Evolutionary conservation across 2,797 vertebrate genomes (phyloP), one percentile per base, ranked within the genome.

Genomic region (Channallabes apus): DNA sequence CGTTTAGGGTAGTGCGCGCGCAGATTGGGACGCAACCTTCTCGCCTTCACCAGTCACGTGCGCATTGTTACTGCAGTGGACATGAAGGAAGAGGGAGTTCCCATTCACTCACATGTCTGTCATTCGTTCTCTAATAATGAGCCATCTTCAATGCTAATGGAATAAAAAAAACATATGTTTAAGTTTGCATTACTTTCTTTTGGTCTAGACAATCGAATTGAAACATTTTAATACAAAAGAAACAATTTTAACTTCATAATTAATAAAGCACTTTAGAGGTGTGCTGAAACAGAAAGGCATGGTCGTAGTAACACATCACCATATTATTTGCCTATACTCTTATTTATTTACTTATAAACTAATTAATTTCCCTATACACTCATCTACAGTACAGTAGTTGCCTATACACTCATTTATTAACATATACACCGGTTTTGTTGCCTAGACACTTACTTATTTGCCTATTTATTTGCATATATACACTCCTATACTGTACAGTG

Each of bases 1-100:
- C 51, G 12, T 54, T 46, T 46, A 51, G 24, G 15, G 46, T 29
- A 54, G 72, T 56, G 17, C 46, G 18, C 62, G 82, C 24, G 59
- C 41, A 29, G 71, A 65, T 56, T 65, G 61, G 61, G 72, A 84
- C 72, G 61, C 72, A 77, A 29, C 82, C 72, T 54, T 54, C 29
- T 38, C 7, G 79, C 27, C 17, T 51, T 27, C 27, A 32, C 20
- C 20, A 12, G 73, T 77, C 73, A 84, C 82, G 73, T 77, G 82
- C 38, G 15, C 20, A 54, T 7, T 20, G 67, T 27, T 58, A 41
- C 81, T 59, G 73, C 38, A 9, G 79, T 54, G 79, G n/a, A 22
- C 41, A 7, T 51, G 58, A 46, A 4, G 59, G 18, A 35, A 62
- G 51, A 54, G 35, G 22, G 35, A 73, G 69, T 83, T 59, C 69